Evolutionary conservation across 2,888 invertebrate genomes (phyloP), one percentile per base, ranked within the genome.

Genomic region (Sturmia bella): DNA sequence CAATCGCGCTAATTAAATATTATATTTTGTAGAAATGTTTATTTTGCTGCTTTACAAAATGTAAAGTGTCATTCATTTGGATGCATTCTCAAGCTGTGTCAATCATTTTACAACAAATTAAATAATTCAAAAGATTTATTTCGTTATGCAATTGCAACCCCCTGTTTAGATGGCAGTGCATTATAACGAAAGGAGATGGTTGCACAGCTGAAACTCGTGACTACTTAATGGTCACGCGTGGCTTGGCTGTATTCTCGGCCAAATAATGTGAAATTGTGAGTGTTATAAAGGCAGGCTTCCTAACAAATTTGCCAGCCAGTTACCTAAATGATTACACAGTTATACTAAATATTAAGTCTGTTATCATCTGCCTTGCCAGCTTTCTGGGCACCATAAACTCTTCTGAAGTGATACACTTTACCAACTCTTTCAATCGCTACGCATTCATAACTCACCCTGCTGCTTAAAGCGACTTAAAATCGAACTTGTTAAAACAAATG

Each of bases 21-120:
- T 50, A 24, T 41, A 41, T 41, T 11, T 27, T 19, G 37, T 4
- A 9, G 4, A 21, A 4, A 48, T 41, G 24, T 52, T 39, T 15
- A 3, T 5, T 15, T 15, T 19, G 11, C 11, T 48, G 45, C 15
- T 37, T 32, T 17, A 7, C 15, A 41, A 50, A 9, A 15, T 27
- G 32, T n/a, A 45, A 48, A 64, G 15, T 61, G 21, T 61, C 43
- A 76, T 63, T 68, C 37, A 54, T 9, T n/a, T 54, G n/a, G 54
- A 24, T 76, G 76, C 69, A 61, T 19, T 61, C 61, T 52, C 68
- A 54, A 59, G 68, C 59, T 61, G 24, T 27, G 52, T 69, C 59
- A 76, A 69, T 69, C 69, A 69, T 61, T 52, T 61, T 27, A 17
- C 17, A 43, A 43, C 21, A 32, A 15, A 54, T 45, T 37, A 19